phyloP scores from a whole-genome alignment of 2,797 vertebrate species.

The Gymnoscopelus braueri region DNA sequence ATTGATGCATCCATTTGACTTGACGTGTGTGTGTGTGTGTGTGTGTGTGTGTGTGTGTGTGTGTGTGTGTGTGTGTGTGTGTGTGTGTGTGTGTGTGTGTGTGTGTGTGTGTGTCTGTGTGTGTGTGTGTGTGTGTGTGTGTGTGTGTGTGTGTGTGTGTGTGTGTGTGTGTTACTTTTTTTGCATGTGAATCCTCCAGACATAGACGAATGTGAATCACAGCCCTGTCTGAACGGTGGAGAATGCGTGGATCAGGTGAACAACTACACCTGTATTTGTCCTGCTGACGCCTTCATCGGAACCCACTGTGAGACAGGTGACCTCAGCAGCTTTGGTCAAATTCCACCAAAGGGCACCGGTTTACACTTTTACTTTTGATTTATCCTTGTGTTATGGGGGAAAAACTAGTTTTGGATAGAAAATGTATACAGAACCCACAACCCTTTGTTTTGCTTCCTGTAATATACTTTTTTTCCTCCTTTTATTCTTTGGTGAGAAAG shows the following conservation, averaged over 20 bases:
- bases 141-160: no score
- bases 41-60: no score
- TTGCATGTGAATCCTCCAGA: constrained; percentile 74
- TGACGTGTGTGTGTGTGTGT: constrained; percentile 17
- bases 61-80: no score
- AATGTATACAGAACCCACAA: constrained; percentile 48
- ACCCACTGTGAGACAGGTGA: constrained; percentile 91
- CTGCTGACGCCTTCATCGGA: constrained; percentile 81
- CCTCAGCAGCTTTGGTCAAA: constrained; percentile 5
- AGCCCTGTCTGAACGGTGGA: constrained; percentile 90
- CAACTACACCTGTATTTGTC: constrained; percentile 89
- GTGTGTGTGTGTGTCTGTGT: no score
- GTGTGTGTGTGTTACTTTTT: no score
- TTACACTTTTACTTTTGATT: constrained; percentile 34
- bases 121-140: no score
- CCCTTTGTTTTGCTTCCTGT: constrained; percentile 45
- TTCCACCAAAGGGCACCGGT: constrained; percentile 20
- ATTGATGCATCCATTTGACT: not conserved
- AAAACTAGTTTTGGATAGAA: constrained; percentile 48
- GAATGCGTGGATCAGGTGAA: constrained; percentile 83
- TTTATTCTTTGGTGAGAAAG: constrained; percentile 46
- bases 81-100: no score
- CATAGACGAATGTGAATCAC: constrained; percentile 87
- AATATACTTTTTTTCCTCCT: constrained; percentile 24
- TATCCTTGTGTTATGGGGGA: constrained; percentile 21